Conservation (phyloP, 2,888 invertebrate species). For the Germaria angustata region DNA sequence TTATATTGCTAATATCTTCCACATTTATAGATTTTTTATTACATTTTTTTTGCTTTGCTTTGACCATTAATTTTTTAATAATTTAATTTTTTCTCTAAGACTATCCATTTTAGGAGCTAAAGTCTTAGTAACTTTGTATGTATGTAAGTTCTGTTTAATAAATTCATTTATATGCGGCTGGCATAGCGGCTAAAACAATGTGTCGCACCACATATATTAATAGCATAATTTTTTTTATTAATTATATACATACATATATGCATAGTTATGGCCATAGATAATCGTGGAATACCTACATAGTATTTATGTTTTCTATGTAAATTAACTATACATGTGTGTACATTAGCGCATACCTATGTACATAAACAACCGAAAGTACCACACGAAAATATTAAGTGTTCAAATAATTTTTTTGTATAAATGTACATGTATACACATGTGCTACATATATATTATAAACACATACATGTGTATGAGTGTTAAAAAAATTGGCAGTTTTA, state of each 20-base stretch:
- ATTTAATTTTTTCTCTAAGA: too few species aligned
- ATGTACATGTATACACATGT: neutral
- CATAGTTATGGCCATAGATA: neutral
- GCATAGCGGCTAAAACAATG: slow-evolving; percentile 33
- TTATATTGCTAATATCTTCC: too few species aligned
- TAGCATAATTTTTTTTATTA: slow-evolving; percentile 47
- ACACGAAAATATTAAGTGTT: neutral
- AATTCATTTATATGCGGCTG: slow-evolving; percentile 45
- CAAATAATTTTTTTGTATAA: neutral
- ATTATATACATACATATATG: neutral
- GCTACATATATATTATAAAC: too few species aligned
- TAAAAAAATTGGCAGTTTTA: slow-evolving; percentile 31
- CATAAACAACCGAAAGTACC: neutral
- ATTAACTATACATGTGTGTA: neutral
- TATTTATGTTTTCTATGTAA: neutral
- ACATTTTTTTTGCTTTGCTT: too few species aligned
- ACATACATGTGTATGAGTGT: neutral
- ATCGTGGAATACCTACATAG: neutral
- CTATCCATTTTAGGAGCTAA: too few species aligned
- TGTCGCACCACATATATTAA: slow-evolving; percentile 58
- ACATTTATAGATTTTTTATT: too few species aligned
- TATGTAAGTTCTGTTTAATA: neutral
- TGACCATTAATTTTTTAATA: too few species aligned
- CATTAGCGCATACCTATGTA: neutral
- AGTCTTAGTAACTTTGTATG: too few species aligned